These are phyloP conservation scores for Scrobipalpa atriplicella DNA, from an alignment of 2,888 invertebrate species.

Conservation along the genomic window DNA sequence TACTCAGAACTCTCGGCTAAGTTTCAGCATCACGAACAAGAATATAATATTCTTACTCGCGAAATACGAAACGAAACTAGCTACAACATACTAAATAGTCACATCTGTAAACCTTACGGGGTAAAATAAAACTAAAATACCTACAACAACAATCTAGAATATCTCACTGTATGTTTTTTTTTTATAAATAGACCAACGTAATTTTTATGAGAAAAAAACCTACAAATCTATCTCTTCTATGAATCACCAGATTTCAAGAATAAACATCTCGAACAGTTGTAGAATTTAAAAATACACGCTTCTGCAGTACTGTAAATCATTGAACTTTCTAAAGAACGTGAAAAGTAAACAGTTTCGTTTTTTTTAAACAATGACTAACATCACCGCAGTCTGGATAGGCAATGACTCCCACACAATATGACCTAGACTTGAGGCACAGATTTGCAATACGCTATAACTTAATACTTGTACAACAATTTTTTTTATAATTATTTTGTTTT, in stretches of 20 bases:
- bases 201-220: neutral
- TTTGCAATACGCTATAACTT: neutral
- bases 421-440: conserved; percentile 2
- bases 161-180: neutral
- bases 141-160: no score
- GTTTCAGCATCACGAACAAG: no score
- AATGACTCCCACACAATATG: conserved; percentile 3
- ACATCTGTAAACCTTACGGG: no score
- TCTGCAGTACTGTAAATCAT: conserved; percentile 24
- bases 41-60: no score
- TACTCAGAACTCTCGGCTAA: no score
- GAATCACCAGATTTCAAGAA: conserved; percentile 8
- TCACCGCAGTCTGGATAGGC: neutral
- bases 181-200: neutral
- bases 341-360: conserved; percentile 24
- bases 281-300: conserved; percentile 15
- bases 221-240: neutral
- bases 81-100: no score
- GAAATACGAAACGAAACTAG: no score
- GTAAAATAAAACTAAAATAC: no score
- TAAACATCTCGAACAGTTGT: neutral
- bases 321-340: conserved; percentile 25
- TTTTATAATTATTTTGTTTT: no score
- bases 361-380: conserved; percentile 22
- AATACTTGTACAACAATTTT: neutral